Base-by-base conservation (phyloP, 2,113 vertebrate species). In the Myotis brandtii region DNA sequence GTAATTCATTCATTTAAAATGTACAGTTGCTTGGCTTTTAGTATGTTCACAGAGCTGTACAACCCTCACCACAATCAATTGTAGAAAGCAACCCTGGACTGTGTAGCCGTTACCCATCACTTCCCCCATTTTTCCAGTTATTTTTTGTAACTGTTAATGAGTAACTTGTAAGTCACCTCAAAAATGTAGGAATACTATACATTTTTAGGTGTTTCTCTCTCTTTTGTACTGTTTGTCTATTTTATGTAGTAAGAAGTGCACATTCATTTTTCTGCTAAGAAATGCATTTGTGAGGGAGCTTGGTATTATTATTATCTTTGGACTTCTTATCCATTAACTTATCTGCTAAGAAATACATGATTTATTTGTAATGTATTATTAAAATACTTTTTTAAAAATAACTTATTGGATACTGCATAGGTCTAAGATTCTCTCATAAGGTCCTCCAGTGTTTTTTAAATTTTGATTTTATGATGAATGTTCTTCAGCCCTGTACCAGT, bases 231-330 rank as follows among this genome's bases (percentile, higher is more conserved):
- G 11, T 83, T 50, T 54, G 17, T 37, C 32, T 46, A 50, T 37
- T 79, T n/a, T 76, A 70, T 80, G 20, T 87, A 8, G 12, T 56
- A 46, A 54, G 50, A 75, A 43, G 13, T 43, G 9, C 37, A 21
- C 8, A 30, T 86, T 91, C 2, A 37, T 88, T 62, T 37, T 76
- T 85, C 32, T 88, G 40, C 43, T 54, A 75, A 48, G 46, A 83
- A 86, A 69, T 84, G 23, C 37, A 8, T 82, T 62, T 46, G 25
- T 86, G 50, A 87, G 6, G 5, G 40, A 76, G 10, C 34, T 70
- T 84, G 84, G 11, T 81, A 48, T 79, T 62, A 67, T 67, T 89
- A 62, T 67, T 89, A 70, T 59, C 46, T 95, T 86, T 75, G 52
- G 72, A 72, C 25, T 13, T 62, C 32, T 81, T 72, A 67, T 25